Conservation (phyloP, 2,113 vertebrate species). For the Athene cunicularia region DNA sequence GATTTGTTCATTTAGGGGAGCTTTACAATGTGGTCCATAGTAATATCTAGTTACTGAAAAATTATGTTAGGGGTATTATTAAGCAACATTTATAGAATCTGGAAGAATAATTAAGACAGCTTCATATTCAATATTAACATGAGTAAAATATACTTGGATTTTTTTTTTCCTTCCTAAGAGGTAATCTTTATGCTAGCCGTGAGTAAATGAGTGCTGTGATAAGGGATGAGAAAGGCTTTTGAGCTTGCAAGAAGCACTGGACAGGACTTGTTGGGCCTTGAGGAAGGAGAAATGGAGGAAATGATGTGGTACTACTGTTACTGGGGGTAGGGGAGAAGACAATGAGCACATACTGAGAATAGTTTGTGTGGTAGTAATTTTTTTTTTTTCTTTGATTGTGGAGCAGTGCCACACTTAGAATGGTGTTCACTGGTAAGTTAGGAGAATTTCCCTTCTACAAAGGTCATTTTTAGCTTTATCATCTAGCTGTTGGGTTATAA, state of each 20-base stretch:
- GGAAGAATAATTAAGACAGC: not conserved
- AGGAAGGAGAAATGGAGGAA: not conserved
- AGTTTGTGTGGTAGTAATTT: not conserved
- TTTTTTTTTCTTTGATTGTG: not conserved
- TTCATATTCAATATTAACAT: not conserved
- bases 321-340: not conserved
- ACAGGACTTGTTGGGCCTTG: not conserved
- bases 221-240: not conserved
- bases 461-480: not conserved
- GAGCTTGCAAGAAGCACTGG: not conserved
- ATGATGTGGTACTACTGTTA: not conserved
- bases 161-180: not conserved
- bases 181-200: not conserved
- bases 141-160: not conserved
- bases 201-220: not conserved
- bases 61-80: not conserved
- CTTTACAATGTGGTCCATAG: not conserved
- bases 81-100: not conserved
- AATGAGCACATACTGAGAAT: not conserved
- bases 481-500: not conserved
- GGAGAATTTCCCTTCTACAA: not conserved
- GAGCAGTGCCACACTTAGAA: not conserved
- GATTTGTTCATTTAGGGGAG: not conserved
- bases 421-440: not conserved
- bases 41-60: not conserved